These are phyloP conservation scores for Bryconaethiops microstoma DNA, from an alignment of 2,797 vertebrate genomes.

Conservation along the genomic window DNA sequence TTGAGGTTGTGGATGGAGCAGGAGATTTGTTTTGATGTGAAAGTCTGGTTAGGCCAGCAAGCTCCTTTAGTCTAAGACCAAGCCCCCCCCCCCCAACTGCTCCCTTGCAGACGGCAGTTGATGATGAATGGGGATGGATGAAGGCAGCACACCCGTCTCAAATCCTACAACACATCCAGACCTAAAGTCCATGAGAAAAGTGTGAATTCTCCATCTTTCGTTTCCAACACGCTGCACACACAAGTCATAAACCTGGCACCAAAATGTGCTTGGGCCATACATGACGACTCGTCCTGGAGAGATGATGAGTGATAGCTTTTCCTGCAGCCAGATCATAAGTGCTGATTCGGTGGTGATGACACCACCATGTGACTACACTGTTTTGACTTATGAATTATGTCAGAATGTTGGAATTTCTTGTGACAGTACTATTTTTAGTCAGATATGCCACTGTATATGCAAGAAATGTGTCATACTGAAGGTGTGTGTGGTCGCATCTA, in stretches of 20 bases:
- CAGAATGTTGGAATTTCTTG: background rate
- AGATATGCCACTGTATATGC: background rate
- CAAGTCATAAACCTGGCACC: background rate
- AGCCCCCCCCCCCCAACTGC: too few species aligned
- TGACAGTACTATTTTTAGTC: background rate
- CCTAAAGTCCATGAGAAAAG: background rate
- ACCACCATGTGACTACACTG: background rate
- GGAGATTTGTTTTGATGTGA: too few species aligned
- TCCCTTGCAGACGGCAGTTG: too few species aligned
- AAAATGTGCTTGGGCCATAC: background rate
- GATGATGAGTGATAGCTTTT: background rate
- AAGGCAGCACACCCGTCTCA: background rate
- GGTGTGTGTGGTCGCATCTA: background rate
- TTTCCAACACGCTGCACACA: background rate
- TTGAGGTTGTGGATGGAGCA: too few species aligned
- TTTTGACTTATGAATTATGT: constrained; percentile 20
- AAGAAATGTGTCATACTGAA: background rate
- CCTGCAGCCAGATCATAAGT: background rate
- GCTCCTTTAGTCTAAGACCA: too few species aligned
- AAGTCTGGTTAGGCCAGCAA: too few species aligned
- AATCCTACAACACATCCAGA: background rate
- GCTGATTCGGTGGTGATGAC: constrained; percentile 8
- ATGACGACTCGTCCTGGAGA: background rate
- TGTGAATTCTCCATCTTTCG: background rate
- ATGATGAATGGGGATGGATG: background rate